Conservation (phyloP, 2,113 vertebrate species). For the Nyctereutes procyonoides region DNA sequence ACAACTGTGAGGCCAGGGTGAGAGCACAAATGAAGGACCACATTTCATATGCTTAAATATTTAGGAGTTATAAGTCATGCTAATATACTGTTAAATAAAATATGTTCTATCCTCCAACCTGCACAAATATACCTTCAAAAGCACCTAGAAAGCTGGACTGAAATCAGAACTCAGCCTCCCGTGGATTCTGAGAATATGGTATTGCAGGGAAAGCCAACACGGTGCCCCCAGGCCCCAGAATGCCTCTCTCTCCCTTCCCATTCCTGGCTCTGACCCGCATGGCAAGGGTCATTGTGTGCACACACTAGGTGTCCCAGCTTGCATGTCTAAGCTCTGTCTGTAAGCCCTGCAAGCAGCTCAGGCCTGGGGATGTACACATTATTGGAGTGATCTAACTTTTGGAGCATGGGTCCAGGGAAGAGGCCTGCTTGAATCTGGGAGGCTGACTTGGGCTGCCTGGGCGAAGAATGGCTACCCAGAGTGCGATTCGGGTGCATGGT, state of each 20-base stretch:
- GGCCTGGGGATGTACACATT: background rate
- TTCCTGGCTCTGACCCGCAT: background rate
- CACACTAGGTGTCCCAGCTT: accelerated
- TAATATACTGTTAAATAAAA: slow-evolving; percentile 17
- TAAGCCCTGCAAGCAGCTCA: background rate
- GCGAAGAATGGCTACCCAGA: background rate
- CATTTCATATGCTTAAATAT: background rate
- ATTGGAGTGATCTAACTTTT: background rate
- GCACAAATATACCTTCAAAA: background rate
- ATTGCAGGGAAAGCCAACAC: accelerated
- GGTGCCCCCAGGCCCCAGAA: background rate
- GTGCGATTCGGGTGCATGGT: too few species aligned
- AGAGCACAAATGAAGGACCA: background rate
- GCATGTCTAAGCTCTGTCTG: background rate
- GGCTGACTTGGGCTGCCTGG: background rate
- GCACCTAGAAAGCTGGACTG: background rate
- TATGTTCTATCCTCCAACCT: background rate
- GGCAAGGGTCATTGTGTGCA: background rate
- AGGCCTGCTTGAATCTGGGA: background rate
- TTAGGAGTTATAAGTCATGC: slow-evolving; percentile 7
- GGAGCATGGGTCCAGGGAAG: background rate
- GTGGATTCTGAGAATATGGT: background rate
- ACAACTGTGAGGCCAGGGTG: background rate
- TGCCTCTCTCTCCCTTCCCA: background rate
- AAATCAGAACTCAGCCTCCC: background rate